These are phyloP conservation scores for Sebastes minor DNA, from an alignment of 2,797 vertebrate species.

Conservation along the genomic window DNA sequence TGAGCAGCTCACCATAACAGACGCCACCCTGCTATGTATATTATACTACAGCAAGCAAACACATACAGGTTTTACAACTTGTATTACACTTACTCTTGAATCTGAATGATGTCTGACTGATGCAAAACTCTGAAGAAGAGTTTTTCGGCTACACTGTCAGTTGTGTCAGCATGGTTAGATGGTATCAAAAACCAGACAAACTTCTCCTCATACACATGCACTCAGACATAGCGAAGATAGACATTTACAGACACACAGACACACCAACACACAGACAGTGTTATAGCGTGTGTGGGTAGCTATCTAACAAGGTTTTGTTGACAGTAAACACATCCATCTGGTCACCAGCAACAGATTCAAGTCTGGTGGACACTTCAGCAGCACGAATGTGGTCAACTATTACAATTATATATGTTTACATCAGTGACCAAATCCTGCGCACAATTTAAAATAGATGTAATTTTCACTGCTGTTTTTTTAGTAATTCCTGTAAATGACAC, in stretches of 20 bases:
- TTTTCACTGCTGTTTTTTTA: neutral
- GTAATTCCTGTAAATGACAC: conserved; percentile 22
- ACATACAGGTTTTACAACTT: conserved; percentile 19
- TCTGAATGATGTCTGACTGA: neutral
- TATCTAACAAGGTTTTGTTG: conserved; percentile 77
- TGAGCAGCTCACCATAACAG: conserved; percentile 67
- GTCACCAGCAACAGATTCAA: conserved; percentile 66
- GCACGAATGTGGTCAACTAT: conserved; percentile 20
- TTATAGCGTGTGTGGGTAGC: conserved; percentile 59
- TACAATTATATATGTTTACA: conserved; percentile 3
- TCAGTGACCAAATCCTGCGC: neutral
- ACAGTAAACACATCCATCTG: conserved; percentile 79
- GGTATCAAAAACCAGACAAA: conserved; percentile 17
- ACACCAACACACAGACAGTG: conserved; percentile 41
- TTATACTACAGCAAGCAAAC: conserved; percentile 12
- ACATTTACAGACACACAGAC: conserved; percentile 48
- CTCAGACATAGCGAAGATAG: conserved; percentile 4
- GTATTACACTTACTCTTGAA: conserved; percentile 9
- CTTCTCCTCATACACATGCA: conserved; percentile 1
- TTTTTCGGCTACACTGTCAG: neutral
- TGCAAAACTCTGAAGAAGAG: neutral
- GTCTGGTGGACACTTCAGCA: conserved; percentile 39
- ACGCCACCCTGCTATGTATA: conserved; percentile 53
- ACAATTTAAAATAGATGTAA: neutral
- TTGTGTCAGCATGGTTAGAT: conserved; percentile 20